Evolutionary conservation across 2,888 invertebrate species (phyloP), one percentile per base, ranked within the genome.

Genomic region (Seira musarum): DNA sequence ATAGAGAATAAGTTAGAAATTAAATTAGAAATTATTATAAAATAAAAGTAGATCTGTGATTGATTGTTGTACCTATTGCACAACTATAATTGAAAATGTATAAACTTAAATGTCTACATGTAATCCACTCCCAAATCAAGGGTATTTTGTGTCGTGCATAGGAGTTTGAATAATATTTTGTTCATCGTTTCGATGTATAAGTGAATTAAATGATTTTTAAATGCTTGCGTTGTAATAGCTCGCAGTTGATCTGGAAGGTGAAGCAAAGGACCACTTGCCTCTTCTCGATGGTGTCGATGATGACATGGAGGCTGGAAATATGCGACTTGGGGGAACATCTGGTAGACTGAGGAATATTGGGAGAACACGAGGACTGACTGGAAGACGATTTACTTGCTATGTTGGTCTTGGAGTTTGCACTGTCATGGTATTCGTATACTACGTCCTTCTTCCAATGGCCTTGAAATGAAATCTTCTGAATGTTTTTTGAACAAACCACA

Each of bases 161-260:
- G n/a, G n/a, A n/a, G n/a, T n/a, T n/a, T n/a, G n/a, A n/a, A n/a
- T n/a, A n/a, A n/a, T n/a, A n/a, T n/a, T n/a, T n/a, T n/a, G n/a
- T n/a, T n/a, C n/a, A n/a, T n/a, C n/a, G n/a, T n/a, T n/a, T n/a
- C n/a, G n/a, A n/a, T n/a, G n/a, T n/a, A n/a, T n/a, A n/a, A n/a
- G n/a, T n/a, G n/a, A n/a, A n/a, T n/a, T n/a, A n/a, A n/a, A n/a
- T n/a, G n/a, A n/a, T n/a, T n/a, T n/a, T n/a, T n/a, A n/a, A n/a
- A n/a, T n/a, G n/a, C n/a, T n/a, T n/a, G n/a, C n/a, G n/a, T 40
- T 40, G 13, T 49, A 80, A 53, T 30, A 86, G 86, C 25, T 86
- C 30, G 86, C 86, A 0, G 82, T 86, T 68, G 86, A 86, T 61
- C 68, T 86, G 74, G 86, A 86, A 21, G 72, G 77, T 1, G 86